A percentile compares a stretch with the other conserved stretches of the same genome.
These are phyloP conservation scores for Perccottus glenii DNA, from an alignment of 2,113 vertebrate species.

Conservation along the genomic window DNA sequence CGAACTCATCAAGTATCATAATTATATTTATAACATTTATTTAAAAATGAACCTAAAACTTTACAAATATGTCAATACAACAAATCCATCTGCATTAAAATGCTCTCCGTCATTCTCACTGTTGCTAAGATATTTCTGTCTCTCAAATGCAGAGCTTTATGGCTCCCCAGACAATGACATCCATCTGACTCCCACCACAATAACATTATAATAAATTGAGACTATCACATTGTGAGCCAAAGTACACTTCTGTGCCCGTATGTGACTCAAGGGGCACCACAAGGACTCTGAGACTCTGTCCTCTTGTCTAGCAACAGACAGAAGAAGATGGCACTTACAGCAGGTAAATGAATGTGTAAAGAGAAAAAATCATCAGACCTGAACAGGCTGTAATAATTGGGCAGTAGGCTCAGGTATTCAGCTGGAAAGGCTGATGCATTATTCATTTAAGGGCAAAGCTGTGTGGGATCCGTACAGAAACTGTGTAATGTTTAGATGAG, in stretches of 20 bases:
- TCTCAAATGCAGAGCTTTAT: slow-evolving; percentile 29
- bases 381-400: slow-evolving; percentile 44
- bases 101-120: not conserved
- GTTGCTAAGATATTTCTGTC: slow-evolving; percentile 32
- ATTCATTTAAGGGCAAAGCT: slow-evolving; percentile 45
- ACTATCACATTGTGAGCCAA: slow-evolving; percentile 13
- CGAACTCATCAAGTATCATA: not conserved
- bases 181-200: slow-evolving; percentile 33
- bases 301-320: slow-evolving; percentile 14
- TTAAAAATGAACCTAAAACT: not conserved
- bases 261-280: slow-evolving; percentile 11
- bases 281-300: slow-evolving; percentile 8
- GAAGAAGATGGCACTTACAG: slow-evolving; percentile 21
- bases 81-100: not conserved
- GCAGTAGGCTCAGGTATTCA: slow-evolving; percentile 45
- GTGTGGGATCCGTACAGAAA: slow-evolving; percentile 8
- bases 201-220: slow-evolving; percentile 46
- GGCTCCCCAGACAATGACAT: slow-evolving; percentile 28
- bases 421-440: slow-evolving; percentile 45
- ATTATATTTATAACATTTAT: too few species aligned
- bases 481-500: slow-evolving; percentile 5
- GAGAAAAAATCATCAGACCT: slow-evolving; percentile 33
- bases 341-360: slow-evolving; percentile 21
- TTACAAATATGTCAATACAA: slow-evolving; percentile 11
- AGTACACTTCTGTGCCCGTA: slow-evolving; percentile 9